Conservation (phyloP, 2,113 vertebrate genomes). For the Lamprotornis superbus region DNA sequence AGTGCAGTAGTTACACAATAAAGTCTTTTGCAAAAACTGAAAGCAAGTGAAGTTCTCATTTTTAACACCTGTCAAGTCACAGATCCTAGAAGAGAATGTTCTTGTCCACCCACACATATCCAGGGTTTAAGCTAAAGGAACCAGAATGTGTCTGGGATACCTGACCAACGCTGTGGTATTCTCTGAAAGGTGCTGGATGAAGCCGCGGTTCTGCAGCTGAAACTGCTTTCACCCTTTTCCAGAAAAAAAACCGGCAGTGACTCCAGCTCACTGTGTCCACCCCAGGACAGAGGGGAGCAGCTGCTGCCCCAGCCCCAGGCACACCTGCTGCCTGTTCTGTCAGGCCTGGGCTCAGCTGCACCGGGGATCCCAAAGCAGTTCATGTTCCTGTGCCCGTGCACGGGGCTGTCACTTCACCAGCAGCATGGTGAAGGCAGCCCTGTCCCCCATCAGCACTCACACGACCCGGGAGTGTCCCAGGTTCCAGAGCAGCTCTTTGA, state of each 20-base stretch:
- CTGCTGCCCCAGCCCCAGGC: neutral
- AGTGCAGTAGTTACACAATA: slow-evolving; percentile 37
- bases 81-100: rapidly evolving
- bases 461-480: rapidly evolving
- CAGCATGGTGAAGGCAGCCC: too few species aligned
- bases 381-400: neutral
- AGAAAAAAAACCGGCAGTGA: neutral
- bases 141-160: rapidly evolving
- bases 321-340: neutral
- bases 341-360: neutral
- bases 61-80: neutral
- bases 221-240: neutral
- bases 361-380: too few species aligned
- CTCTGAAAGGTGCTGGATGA: rapidly evolving
- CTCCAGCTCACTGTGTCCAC: neutral
- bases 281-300: neutral
- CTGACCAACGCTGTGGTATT: rapidly evolving
- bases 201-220: neutral
- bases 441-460: neutral
- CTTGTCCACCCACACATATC: rapidly evolving
- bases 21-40: slow-evolving; percentile 33
- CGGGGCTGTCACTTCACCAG: rapidly evolving
- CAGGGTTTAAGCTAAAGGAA: neutral
- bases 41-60: neutral
- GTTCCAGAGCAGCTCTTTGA: neutral